These are phyloP conservation scores for Lithobates pipiens DNA, from an alignment of 2,797 vertebrate species.

Conservation along the genomic window DNA sequence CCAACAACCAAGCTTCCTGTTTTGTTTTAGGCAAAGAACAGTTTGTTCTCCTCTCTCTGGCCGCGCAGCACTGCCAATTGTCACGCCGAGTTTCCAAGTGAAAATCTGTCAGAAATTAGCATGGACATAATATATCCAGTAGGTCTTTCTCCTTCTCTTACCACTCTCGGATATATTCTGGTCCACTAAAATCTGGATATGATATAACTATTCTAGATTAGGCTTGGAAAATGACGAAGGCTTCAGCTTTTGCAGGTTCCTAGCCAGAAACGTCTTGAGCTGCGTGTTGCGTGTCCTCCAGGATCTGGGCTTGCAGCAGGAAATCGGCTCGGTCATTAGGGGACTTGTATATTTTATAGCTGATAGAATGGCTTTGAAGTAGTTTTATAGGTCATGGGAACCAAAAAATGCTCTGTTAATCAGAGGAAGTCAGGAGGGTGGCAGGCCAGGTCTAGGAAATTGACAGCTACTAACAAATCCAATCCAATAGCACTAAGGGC, in stretches of 20 bases:
- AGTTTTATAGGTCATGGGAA: constrained; percentile 35
- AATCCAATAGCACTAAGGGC: neutral
- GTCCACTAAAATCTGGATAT: neutral
- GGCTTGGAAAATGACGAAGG: too few species aligned
- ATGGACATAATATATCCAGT: neutral
- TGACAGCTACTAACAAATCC: neutral
- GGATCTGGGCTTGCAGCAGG: constrained; percentile 20
- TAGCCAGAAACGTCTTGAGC: too few species aligned
- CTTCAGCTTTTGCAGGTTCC: too few species aligned
- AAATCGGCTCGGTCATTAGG: neutral
- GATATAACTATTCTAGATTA: neutral
- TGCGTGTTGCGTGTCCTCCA: neutral
- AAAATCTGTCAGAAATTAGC: constrained; percentile 36
- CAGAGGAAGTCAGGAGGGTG: neutral
- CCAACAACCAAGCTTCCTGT: constrained; percentile 55
- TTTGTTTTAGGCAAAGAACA: constrained; percentile 62
- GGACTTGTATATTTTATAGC: neutral
- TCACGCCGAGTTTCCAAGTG: constrained; percentile 32
- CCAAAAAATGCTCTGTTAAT: constrained; percentile 6
- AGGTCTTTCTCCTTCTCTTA: neutral
- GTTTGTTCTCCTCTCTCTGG: constrained; percentile 46
- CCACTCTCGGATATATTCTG: neutral
- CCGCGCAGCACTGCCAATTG: constrained; percentile 35
- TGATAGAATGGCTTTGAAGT: neutral
- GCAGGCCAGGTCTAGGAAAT: neutral